Evolutionary conservation across 2,888 invertebrate genomes (phyloP), one percentile per base, ranked within the genome.

Genomic region (Drosophila algonquin): DNA sequence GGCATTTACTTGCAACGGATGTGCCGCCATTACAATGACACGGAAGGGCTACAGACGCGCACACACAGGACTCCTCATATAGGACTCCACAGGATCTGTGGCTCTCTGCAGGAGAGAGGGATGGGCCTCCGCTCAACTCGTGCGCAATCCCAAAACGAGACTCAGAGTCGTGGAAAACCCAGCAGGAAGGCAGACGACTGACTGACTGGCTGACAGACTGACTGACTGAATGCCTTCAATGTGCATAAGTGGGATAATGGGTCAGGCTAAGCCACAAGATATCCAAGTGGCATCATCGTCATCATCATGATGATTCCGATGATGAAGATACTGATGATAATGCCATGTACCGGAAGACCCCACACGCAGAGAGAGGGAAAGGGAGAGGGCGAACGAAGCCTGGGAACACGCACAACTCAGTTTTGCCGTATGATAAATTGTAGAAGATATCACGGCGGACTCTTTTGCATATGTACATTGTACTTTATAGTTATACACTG

Each of bases 1-100:
- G 87, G 85, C 85, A 88, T 84, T 84, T 88, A 88, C 83, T 84
- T 84, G 88, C 83, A 83, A 88, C 88, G 83, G 83, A 88, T 83
- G 83, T 88, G 75, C 83, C 80, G 83, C 88, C 83, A 84, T 84
- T 84, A 84, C 87, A 78, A 80, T 73, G 88, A 88, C 88, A 84
- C 83, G 83, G 57, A 83, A 82, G 68, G 82, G 78, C 82, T 74
- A 88, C 73, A 81, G 79, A 54, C 48, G 56, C 35, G 35, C 35
- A 51, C 44, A 21, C n/a, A 16, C 54, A 30, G 24, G 18, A 18
- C 18, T 18, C 18, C 21, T 55, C 44, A 55, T 21, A 18, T 51
- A 69, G 52, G 51, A 69, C 65, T 48, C 74, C 58, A 52, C 74
- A 73, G 74, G 71, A 72, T 58, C 52, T 54, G n/a, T 56, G 24